Conservation (phyloP, 2,888 invertebrate species). For the Ellobium chinense region DNA sequence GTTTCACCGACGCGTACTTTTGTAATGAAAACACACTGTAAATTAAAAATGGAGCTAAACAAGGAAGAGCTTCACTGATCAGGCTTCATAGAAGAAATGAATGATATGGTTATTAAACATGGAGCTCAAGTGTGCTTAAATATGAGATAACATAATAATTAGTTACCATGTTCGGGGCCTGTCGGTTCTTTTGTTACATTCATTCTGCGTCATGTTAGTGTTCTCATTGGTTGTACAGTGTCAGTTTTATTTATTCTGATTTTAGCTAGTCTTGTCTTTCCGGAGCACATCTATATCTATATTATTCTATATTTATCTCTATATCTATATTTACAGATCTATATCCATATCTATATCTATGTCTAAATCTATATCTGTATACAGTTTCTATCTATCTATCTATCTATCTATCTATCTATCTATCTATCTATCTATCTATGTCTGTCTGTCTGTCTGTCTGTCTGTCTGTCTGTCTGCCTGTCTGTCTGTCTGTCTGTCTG, state of each 20-base stretch:
- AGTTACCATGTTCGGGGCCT: too few species aligned
- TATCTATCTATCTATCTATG: not conserved
- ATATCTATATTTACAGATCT: not conserved
- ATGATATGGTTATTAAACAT: too few species aligned
- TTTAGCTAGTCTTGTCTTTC: not conserved
- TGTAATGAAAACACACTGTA: too few species aligned
- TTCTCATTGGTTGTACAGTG: not conserved
- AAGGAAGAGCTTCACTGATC: too few species aligned
- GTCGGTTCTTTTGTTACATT: too few species aligned
- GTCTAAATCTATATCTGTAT: constrained; percentile 1
- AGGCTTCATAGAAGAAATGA: too few species aligned
- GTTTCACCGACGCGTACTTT: too few species aligned
- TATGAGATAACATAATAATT: too few species aligned
- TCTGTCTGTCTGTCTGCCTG: constrained; percentile 17
- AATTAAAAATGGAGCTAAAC: too few species aligned
- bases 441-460: constrained; percentile 5
- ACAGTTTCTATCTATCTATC: not conserved
- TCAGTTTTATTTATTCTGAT: not conserved
- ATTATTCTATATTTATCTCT: not conserved
- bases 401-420: constrained; percentile 2
- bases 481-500: too few species aligned
- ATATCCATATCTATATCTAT: not conserved
- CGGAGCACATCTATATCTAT: not conserved
- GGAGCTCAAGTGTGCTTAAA: too few species aligned
- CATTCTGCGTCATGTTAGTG: too few species aligned